phyloP scores from a whole-genome alignment of 1,140 invertebrate genomes.

The Temnothorax curvispinosus region DNA sequence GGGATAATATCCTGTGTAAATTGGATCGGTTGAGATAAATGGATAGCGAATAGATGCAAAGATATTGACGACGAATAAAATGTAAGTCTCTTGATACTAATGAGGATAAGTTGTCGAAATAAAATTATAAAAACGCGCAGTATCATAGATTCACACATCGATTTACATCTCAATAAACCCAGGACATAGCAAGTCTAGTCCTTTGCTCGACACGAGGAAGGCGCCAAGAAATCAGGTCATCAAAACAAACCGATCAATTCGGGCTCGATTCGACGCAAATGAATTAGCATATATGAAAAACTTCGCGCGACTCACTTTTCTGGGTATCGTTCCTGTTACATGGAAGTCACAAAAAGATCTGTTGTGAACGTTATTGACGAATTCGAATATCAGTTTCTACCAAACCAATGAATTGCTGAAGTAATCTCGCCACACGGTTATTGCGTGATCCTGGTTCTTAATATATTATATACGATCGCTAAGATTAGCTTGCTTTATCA shows the following conservation, averaged over 20 bases:
- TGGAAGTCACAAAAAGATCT: constrained; percentile 8
- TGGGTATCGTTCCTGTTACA: neutral
- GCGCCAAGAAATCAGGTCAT: constrained; percentile 63
- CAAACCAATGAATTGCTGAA: neutral
- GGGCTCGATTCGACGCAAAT: constrained; percentile 52
- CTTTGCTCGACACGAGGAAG: constrained; percentile 37
- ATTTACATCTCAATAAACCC: neutral
- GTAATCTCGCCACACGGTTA: neutral
- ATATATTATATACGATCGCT: neutral
- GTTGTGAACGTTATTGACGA: neutral
- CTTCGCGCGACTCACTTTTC: constrained; percentile 30
- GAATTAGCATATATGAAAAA: constrained; percentile 65
- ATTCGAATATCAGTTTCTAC: neutral
- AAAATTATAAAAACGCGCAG: neutral
- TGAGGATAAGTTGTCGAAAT: neutral
- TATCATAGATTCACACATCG: neutral
- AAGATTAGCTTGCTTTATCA: neutral
- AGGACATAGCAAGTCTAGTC: constrained; percentile 35
- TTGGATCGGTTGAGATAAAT: neutral
- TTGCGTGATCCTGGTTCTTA: neutral
- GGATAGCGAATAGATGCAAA: neutral
- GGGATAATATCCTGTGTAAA: neutral
- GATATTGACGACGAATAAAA: neutral
- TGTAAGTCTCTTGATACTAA: neutral
- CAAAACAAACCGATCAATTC: constrained; percentile 63